phyloP scores from a whole-genome alignment of 1,140 invertebrate species.

The Hylaeus anthracinus region DNA sequence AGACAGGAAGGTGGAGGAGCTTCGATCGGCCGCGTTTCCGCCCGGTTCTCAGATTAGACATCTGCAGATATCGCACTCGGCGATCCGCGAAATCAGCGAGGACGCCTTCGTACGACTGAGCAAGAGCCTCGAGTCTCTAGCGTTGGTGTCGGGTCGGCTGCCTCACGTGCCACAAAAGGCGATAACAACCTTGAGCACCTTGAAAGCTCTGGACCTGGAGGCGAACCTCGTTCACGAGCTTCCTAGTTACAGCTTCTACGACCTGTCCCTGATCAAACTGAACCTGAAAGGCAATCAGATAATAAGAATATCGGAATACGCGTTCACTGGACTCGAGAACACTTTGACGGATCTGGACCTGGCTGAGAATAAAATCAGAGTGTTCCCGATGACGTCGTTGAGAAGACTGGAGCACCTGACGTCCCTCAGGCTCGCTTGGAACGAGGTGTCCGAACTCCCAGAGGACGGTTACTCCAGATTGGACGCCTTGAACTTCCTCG shows the following conservation, averaged over 20 bases:
- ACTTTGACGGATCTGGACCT: conserved; percentile 91
- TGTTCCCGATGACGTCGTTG: conserved; percentile 90
- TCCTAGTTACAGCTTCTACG: conserved; percentile 92
- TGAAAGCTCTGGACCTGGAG: conserved; percentile 90
- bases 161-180: conserved; percentile 91
- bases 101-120: conserved; percentile 88
- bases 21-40: conserved; percentile 88
- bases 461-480: conserved; percentile 87
- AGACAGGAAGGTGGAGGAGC: conserved; percentile 87
- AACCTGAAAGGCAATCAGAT: conserved; percentile 92
- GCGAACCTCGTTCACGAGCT: conserved; percentile 91
- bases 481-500: conserved; percentile 88
- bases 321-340: conserved; percentile 90
- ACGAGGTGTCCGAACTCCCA: conserved; percentile 87
- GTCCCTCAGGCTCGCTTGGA: conserved; percentile 90
- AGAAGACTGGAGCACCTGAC: conserved; percentile 87
- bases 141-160: conserved; percentile 90
- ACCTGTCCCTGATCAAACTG: conserved; percentile 89
- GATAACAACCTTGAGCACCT: conserved; percentile 86
- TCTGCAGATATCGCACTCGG: conserved; percentile 91
- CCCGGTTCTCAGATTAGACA: conserved; percentile 87
- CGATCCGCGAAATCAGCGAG: conserved; percentile 88
- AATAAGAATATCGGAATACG: conserved; percentile 89
- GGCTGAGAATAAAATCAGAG: conserved; percentile 91
- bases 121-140: conserved; percentile 89